Evolutionary conservation across 2,113 vertebrate genomes (phyloP), one percentile per base, ranked within the genome.

Genomic region (Laticauda colubrina): DNA sequence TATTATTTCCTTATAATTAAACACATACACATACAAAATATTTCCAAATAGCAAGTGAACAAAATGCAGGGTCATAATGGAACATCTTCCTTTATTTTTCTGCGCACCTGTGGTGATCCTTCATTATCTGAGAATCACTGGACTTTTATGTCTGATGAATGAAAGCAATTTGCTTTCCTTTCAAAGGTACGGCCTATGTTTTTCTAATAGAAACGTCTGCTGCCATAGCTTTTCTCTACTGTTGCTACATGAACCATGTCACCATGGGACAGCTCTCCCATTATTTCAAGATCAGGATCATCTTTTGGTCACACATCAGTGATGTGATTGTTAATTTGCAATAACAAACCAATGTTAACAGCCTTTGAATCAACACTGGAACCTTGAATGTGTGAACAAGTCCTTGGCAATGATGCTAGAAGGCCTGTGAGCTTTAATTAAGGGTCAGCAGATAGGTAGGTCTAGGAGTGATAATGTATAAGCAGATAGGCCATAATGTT

Each of bases 301-400:
- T 24, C 64, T 64, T 81, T 43, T 43, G 39, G 87, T 89, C 87
- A 89, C 34, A 53, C 39, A 55, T 89, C 61, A 89, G 24, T 48
- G 87, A 53, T 48, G 91, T 54, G 39, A 54, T 54, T 57, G 51
- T 92, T 89, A 85, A 92, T 92, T 89, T 89, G 87, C 91, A 89
- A 92, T 89, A 85, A 89, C 53, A 92, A 92, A 24, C 51, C 61
- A 64, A 81, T 56, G 61, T 89, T 89, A 92, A 89, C 87, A 92
- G 61, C 87, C 91, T 89, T 81, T 92, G 61, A 92, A 81, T 56
- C 64, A 92, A 92, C 87, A 89, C 3, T 85, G 39, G 61, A 92
- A 92, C 87, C 87, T 24, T 89, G 53, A 92, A 88, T 89, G 89
- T 92, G 91, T 53, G 34, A 92, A 89, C 51, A 56, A 56, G 87